Conservation (phyloP, 2,797 vertebrate genomes). For the Labroides dimidiatus region DNA sequence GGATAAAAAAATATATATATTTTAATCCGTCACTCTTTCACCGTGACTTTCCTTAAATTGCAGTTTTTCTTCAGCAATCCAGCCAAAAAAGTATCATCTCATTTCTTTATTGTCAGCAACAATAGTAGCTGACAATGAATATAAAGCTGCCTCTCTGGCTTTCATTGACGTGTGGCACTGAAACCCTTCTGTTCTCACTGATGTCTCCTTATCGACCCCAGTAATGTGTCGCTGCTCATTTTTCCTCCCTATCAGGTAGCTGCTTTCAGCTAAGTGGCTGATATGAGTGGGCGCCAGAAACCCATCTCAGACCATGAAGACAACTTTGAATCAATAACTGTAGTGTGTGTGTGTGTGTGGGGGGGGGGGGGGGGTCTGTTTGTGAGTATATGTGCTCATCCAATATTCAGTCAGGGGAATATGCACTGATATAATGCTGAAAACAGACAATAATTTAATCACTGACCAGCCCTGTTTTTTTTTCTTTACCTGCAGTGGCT, state of each 20-base stretch:
- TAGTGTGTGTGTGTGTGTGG: constrained; percentile 13
- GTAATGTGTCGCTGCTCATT: constrained; percentile 39
- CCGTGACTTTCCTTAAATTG: constrained; percentile 9
- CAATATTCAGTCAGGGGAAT: constrained; percentile 39
- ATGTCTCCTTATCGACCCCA: constrained; percentile 49
- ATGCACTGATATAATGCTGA: constrained; percentile 48
- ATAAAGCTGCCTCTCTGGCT: constrained; percentile 30
- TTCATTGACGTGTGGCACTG: constrained; percentile 36
- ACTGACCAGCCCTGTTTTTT: constrained; percentile 27
- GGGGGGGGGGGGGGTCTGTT: constrained; percentile 12
- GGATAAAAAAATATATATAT: constrained; percentile 1
- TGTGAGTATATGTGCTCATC: constrained; percentile 19
- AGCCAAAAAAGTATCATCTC: background rate
- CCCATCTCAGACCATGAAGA: constrained; percentile 51
- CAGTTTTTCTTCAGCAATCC: constrained; percentile 4
- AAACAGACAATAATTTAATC: constrained; percentile 49
- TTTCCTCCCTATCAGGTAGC: constrained; percentile 47
- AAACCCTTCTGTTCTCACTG: constrained; percentile 37
- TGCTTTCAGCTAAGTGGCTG: constrained; percentile 62
- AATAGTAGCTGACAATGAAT: constrained; percentile 35
- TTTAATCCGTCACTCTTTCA: background rate
- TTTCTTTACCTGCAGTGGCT: constrained; percentile 40
- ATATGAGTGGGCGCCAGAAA: constrained; percentile 62
- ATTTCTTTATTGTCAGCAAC: constrained; percentile 41
- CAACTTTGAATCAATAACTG: constrained; percentile 65